These are phyloP conservation scores for Nannoperca obscura DNA, from an alignment of 2,797 vertebrate species.

Conservation along the genomic window DNA sequence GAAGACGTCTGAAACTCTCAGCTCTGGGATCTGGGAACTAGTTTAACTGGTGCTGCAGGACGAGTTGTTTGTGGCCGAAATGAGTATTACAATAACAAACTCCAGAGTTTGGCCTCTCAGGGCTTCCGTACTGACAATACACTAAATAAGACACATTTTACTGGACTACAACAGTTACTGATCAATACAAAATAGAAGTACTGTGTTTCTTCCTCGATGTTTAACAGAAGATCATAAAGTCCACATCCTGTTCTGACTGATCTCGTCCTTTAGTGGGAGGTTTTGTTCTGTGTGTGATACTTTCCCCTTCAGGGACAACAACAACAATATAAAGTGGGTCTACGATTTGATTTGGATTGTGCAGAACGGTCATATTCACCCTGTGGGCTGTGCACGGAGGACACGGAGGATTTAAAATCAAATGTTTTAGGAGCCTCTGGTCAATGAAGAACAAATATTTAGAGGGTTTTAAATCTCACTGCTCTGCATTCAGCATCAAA, in stretches of 20 bases:
- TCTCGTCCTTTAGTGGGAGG: too few relatives aligned
- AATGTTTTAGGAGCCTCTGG: conserved; percentile 57
- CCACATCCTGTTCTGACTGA: conserved; percentile 14
- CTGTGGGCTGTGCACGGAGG: conserved; percentile 44
- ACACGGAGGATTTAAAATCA: conserved; percentile 59
- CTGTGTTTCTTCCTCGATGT: conserved; percentile 24
- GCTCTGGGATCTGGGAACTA: neutral
- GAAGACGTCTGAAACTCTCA: too few relatives aligned
- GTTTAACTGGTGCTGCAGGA: too few relatives aligned
- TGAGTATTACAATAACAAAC: too few relatives aligned
- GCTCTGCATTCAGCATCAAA: neutral
- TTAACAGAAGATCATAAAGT: conserved; percentile 26
- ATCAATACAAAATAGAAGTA: neutral
- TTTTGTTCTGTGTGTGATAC: conserved; percentile 14
- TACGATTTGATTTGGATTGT: conserved; percentile 57
- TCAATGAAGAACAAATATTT: conserved; percentile 51
- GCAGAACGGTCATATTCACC: conserved; percentile 61
- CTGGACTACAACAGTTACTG: too few relatives aligned
- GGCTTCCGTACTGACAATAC: too few relatives aligned
- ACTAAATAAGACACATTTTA: too few relatives aligned
- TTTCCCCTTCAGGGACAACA: conserved; percentile 17
- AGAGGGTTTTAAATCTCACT: conserved; percentile 26
- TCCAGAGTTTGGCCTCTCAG: too few relatives aligned
- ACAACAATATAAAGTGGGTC: conserved; percentile 39
- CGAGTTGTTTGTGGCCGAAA: too few relatives aligned